Evolutionary conservation across 2,797 vertebrate genomes (phyloP), one percentile per base, ranked within the genome.

Genomic region (Anisognathus igniventris): DNA sequence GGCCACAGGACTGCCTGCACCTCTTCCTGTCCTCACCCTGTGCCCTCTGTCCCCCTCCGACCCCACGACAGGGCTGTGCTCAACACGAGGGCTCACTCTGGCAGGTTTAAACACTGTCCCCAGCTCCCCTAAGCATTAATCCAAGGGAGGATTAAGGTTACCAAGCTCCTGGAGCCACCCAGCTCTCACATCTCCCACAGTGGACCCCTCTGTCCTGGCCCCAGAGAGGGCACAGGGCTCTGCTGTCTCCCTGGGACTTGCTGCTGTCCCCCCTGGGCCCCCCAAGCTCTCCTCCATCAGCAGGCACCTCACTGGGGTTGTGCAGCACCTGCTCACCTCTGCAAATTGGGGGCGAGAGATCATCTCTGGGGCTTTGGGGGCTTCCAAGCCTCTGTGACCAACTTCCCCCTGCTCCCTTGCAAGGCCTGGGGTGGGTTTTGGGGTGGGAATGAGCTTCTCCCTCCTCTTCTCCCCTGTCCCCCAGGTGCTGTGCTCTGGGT

Each of bases 91-190:
- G 50, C 82, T 87, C 72, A 2, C 81, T 88, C 65, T 12, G 83
- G 72, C 44, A 54, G 94, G 81, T 95, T 95, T 94, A 96, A 88
- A 91, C 58, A 48, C 62, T 92, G 94, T 96, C 95, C 95, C 94
- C 91, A 94, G 87, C 54, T 96, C 82, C 93, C 90, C 95, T 92
- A 75, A 67, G 93, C 82, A 86, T 62, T 96, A 96, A 96, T 95
- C 96, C 93, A 54, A 56, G 61, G 61, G 50, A 93, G 90, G 94
- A 96, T 96, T 96, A 96, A 96, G 94, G 94, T 96, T 96, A 94
- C 93, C 93, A 74, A 90, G 90, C n/a, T 95, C 87, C 85, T 77
- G 91, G 61, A 90, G 85, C 67, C 54, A 91, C 45, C 57, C 68
- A 80, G 87, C 58, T 70, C 88, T 95, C 89, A 60, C 7, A 28